A percentile compares a stretch with the other conserved stretches of the same genome.
These are phyloP conservation scores for Rotaria socialis DNA, from an alignment of 2,888 invertebrate genomes.

Conservation along the genomic window DNA sequence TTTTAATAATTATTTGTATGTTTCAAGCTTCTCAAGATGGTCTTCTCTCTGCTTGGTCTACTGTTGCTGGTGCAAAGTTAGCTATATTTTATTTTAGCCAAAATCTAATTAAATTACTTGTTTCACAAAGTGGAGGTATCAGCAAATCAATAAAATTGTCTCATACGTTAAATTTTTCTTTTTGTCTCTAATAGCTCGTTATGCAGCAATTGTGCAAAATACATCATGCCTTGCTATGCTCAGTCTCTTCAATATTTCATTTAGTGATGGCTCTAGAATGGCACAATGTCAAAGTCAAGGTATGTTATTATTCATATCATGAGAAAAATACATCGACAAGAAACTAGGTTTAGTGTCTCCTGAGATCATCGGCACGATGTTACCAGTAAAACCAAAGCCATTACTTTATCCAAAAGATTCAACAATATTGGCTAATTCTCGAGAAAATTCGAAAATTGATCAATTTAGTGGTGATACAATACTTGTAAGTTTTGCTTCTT, in stretches of 20 bases:
- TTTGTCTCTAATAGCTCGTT: background rate
- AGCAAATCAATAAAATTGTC: background rate
- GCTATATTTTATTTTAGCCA: slow-evolving; percentile 28
- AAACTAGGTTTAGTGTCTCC: slow-evolving; percentile 4
- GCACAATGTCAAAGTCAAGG: background rate
- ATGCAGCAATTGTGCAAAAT: slow-evolving; percentile 11
- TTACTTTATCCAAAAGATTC: slow-evolving; percentile 42
- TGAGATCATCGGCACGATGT: background rate
- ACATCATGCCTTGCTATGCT: slow-evolving; percentile 9
- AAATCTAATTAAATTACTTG: background rate
- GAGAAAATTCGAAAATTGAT: slow-evolving; percentile 17
- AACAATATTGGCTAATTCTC: background rate
- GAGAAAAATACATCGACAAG: background rate
- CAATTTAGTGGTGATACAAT: background rate
- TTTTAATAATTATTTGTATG: background rate
- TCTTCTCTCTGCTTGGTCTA: slow-evolving; percentile 58
- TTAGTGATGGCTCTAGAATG: background rate
- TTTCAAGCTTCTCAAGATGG: slow-evolving; percentile 54
- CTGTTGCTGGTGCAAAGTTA: background rate
- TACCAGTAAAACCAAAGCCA: slow-evolving; percentile 45
- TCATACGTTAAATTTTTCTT: background rate
- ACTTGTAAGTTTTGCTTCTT: background rate
- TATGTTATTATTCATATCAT: background rate
- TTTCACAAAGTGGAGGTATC: slow-evolving; percentile 4
- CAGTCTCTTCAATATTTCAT: background rate